Evolutionary conservation across 2,113 vertebrate species (phyloP).

Genomic region (Coreoperca whiteheadi): DNA sequence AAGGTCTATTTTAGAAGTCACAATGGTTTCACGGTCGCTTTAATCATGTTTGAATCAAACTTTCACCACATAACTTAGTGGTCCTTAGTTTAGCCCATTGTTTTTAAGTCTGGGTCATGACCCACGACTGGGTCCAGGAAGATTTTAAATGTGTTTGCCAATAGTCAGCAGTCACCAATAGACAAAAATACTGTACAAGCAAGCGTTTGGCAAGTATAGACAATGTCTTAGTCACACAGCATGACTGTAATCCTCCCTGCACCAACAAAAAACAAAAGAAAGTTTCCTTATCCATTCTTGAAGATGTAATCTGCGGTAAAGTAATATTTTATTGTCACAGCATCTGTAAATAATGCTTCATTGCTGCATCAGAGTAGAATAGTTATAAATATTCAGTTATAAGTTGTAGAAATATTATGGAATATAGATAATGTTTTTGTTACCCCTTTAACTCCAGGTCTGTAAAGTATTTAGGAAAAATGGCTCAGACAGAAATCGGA

Average conservation of each 20-base stretch:
- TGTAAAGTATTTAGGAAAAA: not conserved
- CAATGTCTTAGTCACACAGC: not conserved
- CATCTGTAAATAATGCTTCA: not conserved
- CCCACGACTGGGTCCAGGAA: not conserved
- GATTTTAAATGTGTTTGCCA: not conserved
- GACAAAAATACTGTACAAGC: not conserved
- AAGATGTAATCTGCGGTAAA: not conserved
- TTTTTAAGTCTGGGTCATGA: constrained; percentile 9
- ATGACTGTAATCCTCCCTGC: not conserved
- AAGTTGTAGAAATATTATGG: not conserved
- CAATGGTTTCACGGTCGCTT: constrained; percentile 35
- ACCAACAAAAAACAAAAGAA: not conserved
- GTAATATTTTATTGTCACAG: not conserved
- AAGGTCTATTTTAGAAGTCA: constrained; percentile 51
- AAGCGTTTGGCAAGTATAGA: not conserved
- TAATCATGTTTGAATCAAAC: constrained; percentile 55
- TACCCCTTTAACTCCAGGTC: not conserved
- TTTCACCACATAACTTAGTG: constrained; percentile 30
- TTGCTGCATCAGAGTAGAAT: not conserved
- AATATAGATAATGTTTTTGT: constrained; percentile 8
- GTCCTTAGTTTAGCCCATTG: constrained; percentile 22
- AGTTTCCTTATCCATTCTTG: not conserved
- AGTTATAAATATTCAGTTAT: not conserved
- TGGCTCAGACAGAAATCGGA: not conserved
- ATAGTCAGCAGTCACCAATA: not conserved